phyloP scores from a whole-genome alignment of 2,797 vertebrate species.

The Nyctibius grandis region DNA sequence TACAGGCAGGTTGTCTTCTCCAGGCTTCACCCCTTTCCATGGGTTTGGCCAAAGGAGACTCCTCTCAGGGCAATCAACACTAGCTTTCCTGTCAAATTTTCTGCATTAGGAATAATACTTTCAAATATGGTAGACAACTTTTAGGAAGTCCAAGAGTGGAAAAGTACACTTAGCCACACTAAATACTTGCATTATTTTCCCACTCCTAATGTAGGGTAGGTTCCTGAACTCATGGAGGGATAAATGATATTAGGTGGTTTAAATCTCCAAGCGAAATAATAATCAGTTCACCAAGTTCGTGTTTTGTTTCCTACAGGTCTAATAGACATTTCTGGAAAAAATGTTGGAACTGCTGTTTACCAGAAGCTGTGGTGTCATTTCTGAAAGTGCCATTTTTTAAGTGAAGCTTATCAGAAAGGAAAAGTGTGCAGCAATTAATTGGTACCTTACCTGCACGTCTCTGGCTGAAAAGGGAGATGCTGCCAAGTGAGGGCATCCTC shows the following conservation, averaged over 20 bases:
- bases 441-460: neutral
- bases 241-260: neutral
- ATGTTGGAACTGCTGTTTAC: neutral
- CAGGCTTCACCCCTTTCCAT: neutral
- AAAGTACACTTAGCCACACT: neutral
- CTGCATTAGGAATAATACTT: neutral
- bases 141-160: neutral
- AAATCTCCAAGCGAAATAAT: neutral
- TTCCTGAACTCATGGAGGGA: neutral
- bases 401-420: neutral
- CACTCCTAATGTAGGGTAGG: neutral
- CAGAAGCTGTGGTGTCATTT: neutral
- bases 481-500: neutral
- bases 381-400: neutral
- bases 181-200: neutral
- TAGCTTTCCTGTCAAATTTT: neutral
- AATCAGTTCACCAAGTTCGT: rapidly evolving
- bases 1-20: neutral
- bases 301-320: neutral
- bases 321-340: neutral
- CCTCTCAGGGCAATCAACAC: neutral
- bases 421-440: neutral
- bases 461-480: neutral
- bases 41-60: neutral
- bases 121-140: neutral